These are phyloP conservation scores for Danionella dracula DNA, from an alignment of 2,797 vertebrate species.

Conservation along the genomic window DNA sequence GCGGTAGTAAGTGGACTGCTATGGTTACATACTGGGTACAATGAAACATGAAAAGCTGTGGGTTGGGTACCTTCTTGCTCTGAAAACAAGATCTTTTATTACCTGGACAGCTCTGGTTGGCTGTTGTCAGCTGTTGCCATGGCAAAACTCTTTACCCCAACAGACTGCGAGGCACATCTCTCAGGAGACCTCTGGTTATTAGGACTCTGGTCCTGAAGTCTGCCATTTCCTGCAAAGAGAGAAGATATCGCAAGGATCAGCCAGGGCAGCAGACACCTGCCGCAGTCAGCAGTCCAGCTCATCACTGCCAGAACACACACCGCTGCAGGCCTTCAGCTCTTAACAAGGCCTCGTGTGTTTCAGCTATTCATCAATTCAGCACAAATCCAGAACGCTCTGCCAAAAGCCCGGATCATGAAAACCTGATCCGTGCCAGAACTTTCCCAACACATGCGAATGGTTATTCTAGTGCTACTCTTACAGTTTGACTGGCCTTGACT, in stretches of 20 bases:
- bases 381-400: background rate
- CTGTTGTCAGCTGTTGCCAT: conserved; percentile 54
- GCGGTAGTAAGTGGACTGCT: background rate
- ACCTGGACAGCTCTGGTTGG: conserved; percentile 70
- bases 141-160: conserved; percentile 48
- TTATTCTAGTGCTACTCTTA: conserved; percentile 21
- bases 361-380: conserved; percentile 12
- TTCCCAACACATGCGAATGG: conserved; percentile 3
- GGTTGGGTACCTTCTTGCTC: conserved; percentile 9
- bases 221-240: conserved; percentile 60
- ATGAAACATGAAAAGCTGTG: conserved; percentile 25
- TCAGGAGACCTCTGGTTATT: conserved; percentile 56
- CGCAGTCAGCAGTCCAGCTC: conserved; percentile 41
- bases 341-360: conserved; percentile 27
- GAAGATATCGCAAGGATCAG: conserved; percentile 42
- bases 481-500: conserved; percentile 23
- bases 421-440: background rate
- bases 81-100: conserved; percentile 41
- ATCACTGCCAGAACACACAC: conserved; percentile 12
- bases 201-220: conserved; percentile 57
- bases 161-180: conserved; percentile 39
- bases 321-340: conserved; percentile 2
- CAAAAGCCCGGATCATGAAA: background rate
- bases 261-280: conserved; percentile 33
- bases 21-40: conserved; percentile 19